Base-by-base conservation (phyloP, 2,888 invertebrate species). In the Ecliptopera silaceata region DNA sequence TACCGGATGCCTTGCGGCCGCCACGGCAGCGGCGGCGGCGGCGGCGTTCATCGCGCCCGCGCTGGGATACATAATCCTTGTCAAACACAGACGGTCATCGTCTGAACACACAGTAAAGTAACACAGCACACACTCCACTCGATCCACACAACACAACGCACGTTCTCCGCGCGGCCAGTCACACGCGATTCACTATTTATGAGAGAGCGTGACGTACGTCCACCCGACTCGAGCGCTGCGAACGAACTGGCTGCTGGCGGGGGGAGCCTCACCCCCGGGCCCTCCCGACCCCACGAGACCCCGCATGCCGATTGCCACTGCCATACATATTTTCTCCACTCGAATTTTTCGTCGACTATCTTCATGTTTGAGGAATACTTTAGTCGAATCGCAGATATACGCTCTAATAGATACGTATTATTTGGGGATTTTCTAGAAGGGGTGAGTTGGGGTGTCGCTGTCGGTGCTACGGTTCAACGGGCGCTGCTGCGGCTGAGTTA, bases 1-100 rank as follows among this genome's bases (percentile, higher is more conserved):
- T 92, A 96, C 96, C 95, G 96, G 96, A 93, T 96, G 96, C 91
- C 96, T 94, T 68, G 96, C 95, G 90, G 95, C 95, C 89, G 95
- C 95, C 84, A 94, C 95, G 79, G 94, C 96, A 82, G 96, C 96
- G 81, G 95, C 95, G 83, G 95, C 95, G 84, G 95, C 95, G 88
- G 95, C 95, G 88, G 96, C 95, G 92, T 96, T 96, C 94, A 96
- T 96, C 64, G 92, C 92, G 92, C 95, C 95, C 92, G 95, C 95
- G 92, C 95, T 95, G 69, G 96, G 95, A 94, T 96, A 96, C 96
- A 96, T 96, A 91, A 36, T 93, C 93, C 85, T 82, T 85, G 91
- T 92, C 86, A 92, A 86, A 86, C 87, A 84, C 86, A 81, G 83
- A 77, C 82, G 79, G 72, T 81, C 89, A 90, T 89, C 69, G 77